Conservation (phyloP, 2,888 invertebrate genomes). For the Pycnomerus fuliginosus region DNA sequence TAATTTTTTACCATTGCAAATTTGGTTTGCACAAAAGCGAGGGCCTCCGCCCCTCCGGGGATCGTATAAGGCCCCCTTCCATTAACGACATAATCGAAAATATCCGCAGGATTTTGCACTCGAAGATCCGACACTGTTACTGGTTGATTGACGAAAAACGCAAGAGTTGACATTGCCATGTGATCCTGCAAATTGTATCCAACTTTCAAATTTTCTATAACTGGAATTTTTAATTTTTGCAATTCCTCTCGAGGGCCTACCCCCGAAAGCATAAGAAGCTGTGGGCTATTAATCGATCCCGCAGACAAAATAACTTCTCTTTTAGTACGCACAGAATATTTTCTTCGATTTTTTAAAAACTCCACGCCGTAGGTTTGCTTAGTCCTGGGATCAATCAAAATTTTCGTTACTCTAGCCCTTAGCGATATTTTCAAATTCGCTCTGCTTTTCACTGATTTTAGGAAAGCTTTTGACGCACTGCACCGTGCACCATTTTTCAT, state of each 20-base stretch:
- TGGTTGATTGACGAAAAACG: constrained; percentile 70
- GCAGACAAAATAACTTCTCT: constrained; percentile 80
- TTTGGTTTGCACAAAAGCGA: constrained; percentile 73
- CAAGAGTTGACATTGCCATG: constrained; percentile 69
- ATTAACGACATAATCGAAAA: constrained; percentile 62
- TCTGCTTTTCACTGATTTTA: constrained; percentile 65
- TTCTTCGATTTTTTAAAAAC: constrained; percentile 62
- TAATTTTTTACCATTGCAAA: constrained; percentile 58
- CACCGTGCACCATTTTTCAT: constrained; percentile 72
- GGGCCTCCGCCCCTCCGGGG: constrained; percentile 75
- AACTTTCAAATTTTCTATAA: constrained; percentile 69
- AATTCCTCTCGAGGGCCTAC: constrained; percentile 70
- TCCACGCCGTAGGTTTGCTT: constrained; percentile 68
- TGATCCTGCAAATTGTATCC: constrained; percentile 84
- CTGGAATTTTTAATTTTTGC: constrained; percentile 59
- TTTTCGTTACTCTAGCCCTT: constrained; percentile 65
- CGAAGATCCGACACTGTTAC: constrained; percentile 65
- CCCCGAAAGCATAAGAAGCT: constrained; percentile 83
- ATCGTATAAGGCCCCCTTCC: constrained; percentile 72
- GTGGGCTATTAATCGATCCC: constrained; percentile 82
- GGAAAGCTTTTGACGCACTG: constrained; percentile 77
- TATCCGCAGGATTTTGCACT: constrained; percentile 56
- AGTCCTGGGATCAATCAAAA: constrained; percentile 63
- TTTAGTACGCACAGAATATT: constrained; percentile 58
- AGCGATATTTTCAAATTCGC: constrained; percentile 71